These are phyloP conservation scores for Dromiciops gliroides DNA, from an alignment of 2,113 vertebrate species.

Conservation along the genomic window DNA sequence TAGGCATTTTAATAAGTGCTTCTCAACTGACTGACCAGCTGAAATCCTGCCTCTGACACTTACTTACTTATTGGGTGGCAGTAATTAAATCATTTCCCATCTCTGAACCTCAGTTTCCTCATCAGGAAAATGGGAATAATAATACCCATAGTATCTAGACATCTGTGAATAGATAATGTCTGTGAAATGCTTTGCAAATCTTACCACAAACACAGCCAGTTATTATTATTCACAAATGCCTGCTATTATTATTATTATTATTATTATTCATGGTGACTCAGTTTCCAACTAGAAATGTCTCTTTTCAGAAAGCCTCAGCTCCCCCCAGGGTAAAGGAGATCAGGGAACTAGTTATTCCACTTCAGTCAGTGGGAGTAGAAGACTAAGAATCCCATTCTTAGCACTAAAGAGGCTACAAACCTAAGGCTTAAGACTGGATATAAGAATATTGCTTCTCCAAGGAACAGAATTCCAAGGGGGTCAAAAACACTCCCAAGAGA, in stretches of 20 bases:
- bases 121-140: not conserved
- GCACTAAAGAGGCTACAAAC: constrained; percentile 29
- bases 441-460: constrained; percentile 5
- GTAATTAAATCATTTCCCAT: not conserved
- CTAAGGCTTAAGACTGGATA: not conserved
- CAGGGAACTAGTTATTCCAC: not conserved
- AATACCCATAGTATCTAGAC: not conserved
- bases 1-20: not conserved
- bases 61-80: not conserved
- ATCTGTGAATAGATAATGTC: not conserved
- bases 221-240: not conserved
- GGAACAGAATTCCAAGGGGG: not conserved
- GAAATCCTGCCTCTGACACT: not conserved
- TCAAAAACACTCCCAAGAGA: not conserved
- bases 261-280: not conserved
- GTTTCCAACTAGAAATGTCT: constrained; percentile 1
- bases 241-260: not conserved
- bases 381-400: not conserved
- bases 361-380: not conserved
- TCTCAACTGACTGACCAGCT: not conserved
- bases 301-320: constrained; percentile 1
- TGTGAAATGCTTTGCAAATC: not conserved
- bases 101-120: not conserved
- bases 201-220: not conserved
- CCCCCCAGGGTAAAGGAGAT: not conserved